phyloP scores from a whole-genome alignment of 2,113 vertebrate genomes.

The Rhegmatorhina hoffmannsi region DNA sequence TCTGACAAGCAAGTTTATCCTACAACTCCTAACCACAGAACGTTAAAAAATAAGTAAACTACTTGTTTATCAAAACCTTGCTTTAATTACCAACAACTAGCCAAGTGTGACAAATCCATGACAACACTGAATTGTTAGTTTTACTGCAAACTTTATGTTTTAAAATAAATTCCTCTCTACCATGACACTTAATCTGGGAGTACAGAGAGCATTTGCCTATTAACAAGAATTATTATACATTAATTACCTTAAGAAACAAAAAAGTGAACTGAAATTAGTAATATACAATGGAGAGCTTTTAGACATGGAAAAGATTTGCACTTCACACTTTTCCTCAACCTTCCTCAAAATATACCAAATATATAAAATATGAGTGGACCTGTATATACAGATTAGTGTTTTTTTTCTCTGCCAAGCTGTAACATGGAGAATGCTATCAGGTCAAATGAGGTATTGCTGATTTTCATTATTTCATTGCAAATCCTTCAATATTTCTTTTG shows the following conservation, averaged over 20 bases:
- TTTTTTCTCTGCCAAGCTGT: not conserved
- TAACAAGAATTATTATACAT: not conserved
- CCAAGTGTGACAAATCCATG: slow-evolving; percentile 14
- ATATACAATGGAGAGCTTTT: not conserved
- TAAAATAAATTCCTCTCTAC: slow-evolving; percentile 6
- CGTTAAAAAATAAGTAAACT: slow-evolving; percentile 24
- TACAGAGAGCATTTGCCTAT: not conserved
- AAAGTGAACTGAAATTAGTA: not conserved
- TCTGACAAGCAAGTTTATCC: not conserved
- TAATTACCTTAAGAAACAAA: not conserved
- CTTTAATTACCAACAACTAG: slow-evolving; percentile 24
- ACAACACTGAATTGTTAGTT: not conserved
- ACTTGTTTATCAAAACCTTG: slow-evolving; percentile 11
- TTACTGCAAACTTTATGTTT: not conserved
- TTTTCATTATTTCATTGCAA: not conserved
- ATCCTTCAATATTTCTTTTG: not conserved
- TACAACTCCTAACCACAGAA: not conserved
- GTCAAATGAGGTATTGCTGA: not conserved
- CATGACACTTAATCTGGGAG: not conserved
- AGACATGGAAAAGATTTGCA: not conserved
- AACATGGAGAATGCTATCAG: not conserved
- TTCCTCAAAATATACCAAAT: not conserved
- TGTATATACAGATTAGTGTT: not conserved
- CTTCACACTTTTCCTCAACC: not conserved
- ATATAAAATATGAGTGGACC: not conserved